phyloP scores from a whole-genome alignment of 2,113 vertebrate genomes.

The Hemicordylus capensis region DNA sequence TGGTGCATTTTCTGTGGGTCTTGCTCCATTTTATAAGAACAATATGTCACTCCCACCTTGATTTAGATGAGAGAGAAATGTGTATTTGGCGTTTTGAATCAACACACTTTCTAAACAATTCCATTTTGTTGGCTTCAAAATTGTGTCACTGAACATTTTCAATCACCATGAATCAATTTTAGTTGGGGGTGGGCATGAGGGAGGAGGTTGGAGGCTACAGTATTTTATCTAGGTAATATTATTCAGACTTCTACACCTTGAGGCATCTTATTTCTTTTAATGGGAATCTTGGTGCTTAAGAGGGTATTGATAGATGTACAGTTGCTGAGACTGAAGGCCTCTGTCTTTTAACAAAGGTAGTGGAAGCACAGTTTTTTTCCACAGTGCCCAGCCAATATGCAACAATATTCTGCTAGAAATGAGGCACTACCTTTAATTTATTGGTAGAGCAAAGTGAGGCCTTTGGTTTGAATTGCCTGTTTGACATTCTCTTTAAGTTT shows the following conservation, averaged over 20 bases:
- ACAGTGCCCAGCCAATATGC: neutral
- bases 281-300: constrained; percentile 13
- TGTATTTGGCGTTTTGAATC: constrained; percentile 12
- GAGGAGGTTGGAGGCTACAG: constrained; percentile 5
- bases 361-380: neutral
- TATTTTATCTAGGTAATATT: constrained; percentile 39
- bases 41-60: neutral
- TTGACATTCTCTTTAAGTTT: neutral
- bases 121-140: constrained; percentile 4
- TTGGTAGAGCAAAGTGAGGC: neutral
- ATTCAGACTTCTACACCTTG: constrained; percentile 28
- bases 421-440: neutral
- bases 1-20: fast-evolving
- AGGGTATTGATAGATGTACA: constrained; percentile 30
- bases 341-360: constrained; percentile 27
- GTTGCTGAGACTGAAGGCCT: constrained; percentile 19
- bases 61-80: neutral
- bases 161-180: constrained; percentile 38
- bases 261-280: constrained; percentile 42
- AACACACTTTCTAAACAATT: neutral
- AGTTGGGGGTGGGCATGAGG: neutral
- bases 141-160: constrained; percentile 1
- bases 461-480: neutral
- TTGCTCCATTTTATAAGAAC: neutral
- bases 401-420: neutral